These are phyloP conservation scores for Salvelinus sp. DNA, from an alignment of 2,113 vertebrate species.

Conservation along the genomic window DNA sequence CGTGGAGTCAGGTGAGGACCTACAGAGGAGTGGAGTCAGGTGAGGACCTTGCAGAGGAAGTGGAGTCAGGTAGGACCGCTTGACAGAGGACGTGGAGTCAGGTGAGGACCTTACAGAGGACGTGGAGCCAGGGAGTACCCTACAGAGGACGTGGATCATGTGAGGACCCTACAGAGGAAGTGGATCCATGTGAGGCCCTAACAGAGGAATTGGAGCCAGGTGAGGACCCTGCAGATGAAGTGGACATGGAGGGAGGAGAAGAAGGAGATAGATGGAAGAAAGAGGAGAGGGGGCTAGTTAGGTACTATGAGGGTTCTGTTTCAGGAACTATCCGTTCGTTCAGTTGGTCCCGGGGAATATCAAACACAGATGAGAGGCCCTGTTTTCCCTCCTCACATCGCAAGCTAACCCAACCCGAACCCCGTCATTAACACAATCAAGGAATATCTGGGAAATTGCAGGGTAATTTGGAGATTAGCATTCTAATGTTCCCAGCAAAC, in stretches of 20 bases:
- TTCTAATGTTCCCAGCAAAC: conserved; percentile 63
- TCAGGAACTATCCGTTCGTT: not conserved
- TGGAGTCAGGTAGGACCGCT: no score
- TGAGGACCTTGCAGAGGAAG: no score
- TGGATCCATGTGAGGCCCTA: no score
- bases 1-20: no score
- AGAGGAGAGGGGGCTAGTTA: not conserved
- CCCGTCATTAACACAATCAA: conserved; percentile 62
- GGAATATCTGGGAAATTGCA: conserved; percentile 63
- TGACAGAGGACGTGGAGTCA: no score
- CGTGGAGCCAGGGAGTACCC: no score
- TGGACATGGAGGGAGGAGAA: not conserved
- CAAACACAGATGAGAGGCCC: conserved; percentile 42
- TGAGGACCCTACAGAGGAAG: no score
- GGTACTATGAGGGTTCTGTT: not conserved
- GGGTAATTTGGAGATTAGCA: conserved; percentile 71
- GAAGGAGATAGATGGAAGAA: not conserved
- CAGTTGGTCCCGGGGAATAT: conserved; percentile 9
- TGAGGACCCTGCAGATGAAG: no score
- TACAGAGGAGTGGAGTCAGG: no score
- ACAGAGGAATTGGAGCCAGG: no score
- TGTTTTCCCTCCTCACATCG: conserved; percentile 56
- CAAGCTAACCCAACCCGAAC: conserved; percentile 50
- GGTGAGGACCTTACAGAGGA: no score
- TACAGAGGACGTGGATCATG: no score